Evolutionary conservation across 1,140 invertebrate species (phyloP).

Genomic region (Parapsyche elsis): DNA sequence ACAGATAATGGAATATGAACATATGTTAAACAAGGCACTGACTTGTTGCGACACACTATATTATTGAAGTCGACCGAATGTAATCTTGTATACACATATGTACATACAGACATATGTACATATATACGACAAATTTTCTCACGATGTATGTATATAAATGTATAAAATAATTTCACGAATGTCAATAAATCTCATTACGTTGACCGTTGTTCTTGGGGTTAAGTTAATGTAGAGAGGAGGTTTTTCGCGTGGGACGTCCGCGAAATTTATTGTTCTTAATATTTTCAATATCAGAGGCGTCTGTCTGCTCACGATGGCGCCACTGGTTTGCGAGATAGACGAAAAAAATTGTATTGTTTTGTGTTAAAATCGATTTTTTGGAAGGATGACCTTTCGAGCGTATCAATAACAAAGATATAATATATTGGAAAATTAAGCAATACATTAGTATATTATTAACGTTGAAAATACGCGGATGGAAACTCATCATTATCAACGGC

Average conservation of each 20-base stretch:
- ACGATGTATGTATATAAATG: not conserved
- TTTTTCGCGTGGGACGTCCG: constrained; percentile 36
- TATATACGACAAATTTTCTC: constrained; percentile 20
- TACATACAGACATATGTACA: constrained; percentile 16
- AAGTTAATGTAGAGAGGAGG: constrained; percentile 23
- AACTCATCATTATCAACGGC: no score
- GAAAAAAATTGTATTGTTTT: constrained; percentile 25
- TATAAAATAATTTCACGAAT: not conserved
- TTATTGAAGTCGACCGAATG: not conserved
- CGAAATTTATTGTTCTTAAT: constrained; percentile 43
- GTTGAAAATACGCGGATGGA: no score
- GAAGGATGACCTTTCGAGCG: constrained; percentile 5
- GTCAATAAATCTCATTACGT: constrained; percentile 35
- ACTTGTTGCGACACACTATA: constrained; percentile 23
- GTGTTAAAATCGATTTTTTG: constrained; percentile 20
- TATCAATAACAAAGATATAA: not conserved
- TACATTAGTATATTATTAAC: not conserved
- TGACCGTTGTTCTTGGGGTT: constrained; percentile 33
- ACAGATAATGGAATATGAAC: constrained; percentile 26
- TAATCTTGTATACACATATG: not conserved
- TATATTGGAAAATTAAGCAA: constrained; percentile 2
- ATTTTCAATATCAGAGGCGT: constrained; percentile 40
- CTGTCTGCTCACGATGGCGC: constrained; percentile 33
- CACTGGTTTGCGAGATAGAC: constrained; percentile 24
- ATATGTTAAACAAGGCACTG: constrained; percentile 23